Evolutionary conservation across 2,797 vertebrate genomes (phyloP).

Genomic region (Eremophila alpestris): DNA sequence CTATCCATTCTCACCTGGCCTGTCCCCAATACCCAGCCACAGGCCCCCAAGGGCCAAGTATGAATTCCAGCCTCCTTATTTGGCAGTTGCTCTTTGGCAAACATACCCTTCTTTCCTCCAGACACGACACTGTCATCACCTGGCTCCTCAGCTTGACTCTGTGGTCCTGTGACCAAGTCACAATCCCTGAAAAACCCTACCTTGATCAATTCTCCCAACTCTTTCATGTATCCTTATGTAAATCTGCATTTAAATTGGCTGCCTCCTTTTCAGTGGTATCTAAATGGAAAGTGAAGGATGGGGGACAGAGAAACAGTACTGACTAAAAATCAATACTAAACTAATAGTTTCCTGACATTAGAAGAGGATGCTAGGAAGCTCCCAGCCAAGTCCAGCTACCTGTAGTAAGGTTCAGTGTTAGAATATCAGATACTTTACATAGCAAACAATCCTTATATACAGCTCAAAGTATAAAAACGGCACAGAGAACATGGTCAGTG

Average conservation of each 20-base stretch:
- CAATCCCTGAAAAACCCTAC: neutral
- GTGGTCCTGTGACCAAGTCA: neutral
- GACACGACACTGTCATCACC: neutral
- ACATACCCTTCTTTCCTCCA: neutral
- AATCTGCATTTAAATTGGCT: neutral
- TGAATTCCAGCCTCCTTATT: neutral
- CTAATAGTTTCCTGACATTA: neutral
- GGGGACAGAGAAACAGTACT: neutral
- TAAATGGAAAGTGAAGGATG: neutral
- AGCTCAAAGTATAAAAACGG: neutral
- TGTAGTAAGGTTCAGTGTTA: neutral
- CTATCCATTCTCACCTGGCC: neutral
- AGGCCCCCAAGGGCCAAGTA: too few relatives aligned
- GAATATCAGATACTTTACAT: neutral
- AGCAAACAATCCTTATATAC: neutral
- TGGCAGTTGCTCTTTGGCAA: neutral
- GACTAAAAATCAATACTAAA: neutral
- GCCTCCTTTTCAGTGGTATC: neutral
- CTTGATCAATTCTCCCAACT: neutral
- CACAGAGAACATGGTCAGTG: rapidly evolving
- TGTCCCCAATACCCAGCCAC: neutral
- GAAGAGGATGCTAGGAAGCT: neutral
- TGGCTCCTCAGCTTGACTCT: neutral
- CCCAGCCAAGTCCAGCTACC: neutral
- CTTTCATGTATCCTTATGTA: neutral